Evolutionary conservation across 2,797 vertebrate species (phyloP).

Genomic region (Thunnus albacares): DNA sequence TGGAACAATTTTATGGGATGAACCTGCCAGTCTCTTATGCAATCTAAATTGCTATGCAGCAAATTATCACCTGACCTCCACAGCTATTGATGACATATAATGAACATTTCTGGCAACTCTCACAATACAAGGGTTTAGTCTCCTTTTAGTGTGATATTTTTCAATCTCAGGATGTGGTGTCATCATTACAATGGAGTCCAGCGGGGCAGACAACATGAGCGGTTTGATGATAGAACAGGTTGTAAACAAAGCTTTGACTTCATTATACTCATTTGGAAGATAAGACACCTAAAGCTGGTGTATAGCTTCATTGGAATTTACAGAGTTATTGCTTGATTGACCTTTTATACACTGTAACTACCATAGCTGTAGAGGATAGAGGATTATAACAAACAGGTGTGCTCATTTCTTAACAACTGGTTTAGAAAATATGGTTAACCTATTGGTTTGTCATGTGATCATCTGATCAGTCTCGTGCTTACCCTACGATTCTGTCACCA

Average conservation of each 20-base stretch:
- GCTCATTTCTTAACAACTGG: too few species aligned
- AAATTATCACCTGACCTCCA: not conserved
- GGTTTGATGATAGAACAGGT: too few species aligned
- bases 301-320: not conserved
- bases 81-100: slow-evolving; percentile 20
- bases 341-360: not conserved
- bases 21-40: slow-evolving; percentile 13
- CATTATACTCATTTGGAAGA: not conserved
- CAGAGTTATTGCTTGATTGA: not conserved
- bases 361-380: not conserved
- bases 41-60: slow-evolving; percentile 15
- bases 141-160: slow-evolving; percentile 1
- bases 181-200: not conserved
- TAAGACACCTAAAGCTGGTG: not conserved
- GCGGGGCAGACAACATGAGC: not conserved
- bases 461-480: not conserved
- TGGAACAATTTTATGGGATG: not conserved
- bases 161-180: not conserved
- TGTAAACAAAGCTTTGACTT: not conserved
- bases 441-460: not conserved
- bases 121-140: not conserved
- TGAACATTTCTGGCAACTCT: slow-evolving; percentile 29
- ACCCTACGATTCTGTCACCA: not conserved
- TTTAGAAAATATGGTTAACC: not conserved
- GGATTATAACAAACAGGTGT: not conserved